Base-by-base conservation (phyloP, 1,140 invertebrate species). In the Drosophila truncata region DNA sequence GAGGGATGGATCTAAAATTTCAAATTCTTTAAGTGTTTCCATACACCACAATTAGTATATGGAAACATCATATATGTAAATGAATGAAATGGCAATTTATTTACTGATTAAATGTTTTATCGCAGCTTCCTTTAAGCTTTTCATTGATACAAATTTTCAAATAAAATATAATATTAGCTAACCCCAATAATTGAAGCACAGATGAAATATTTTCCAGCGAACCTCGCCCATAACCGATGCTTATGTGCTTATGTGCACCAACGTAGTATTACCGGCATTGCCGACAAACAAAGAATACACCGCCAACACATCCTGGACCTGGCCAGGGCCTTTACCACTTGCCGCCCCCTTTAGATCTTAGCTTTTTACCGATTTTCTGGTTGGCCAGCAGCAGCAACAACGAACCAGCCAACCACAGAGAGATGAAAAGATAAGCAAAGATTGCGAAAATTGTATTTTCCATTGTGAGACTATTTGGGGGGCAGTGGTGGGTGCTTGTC, bases 371-470 rank as follows among this genome's bases (percentile, higher is more conserved):
- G 69, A 80, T 79, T 79, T 80, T 66, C 77, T 59, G 77, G 76
- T 63, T 79, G 59, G 76, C 59, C 76, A 80, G 72, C 35, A 66
- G 76, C 66, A 78, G 64, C 50, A 78, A 72, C 55, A 85, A 59
- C 67, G 78, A 66, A 41, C 66, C 78, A 73, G 71, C 62, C 65
- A 79, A 58, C 74, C 74, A 67, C 74, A 78, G 66, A 74, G 80
- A 88, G 84, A 88, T 88, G 84, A 81, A 88, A 84, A 90, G 84
- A 88, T 88, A 88, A 88, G 80, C 80, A 88, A 88, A 90, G 85
- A 88, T 90, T 90, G 85, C 66, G 78, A 88, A 88, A 88, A 90
- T 88, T 88, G 85, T 88, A 77, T 84, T 84, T 88, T 90, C 84
- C 73, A 88, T 90, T 84, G 84, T 74, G 74, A 54, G 59, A 42